Conservation (phyloP, 1,140 invertebrate genomes). For the Heliconius hermathena region DNA sequence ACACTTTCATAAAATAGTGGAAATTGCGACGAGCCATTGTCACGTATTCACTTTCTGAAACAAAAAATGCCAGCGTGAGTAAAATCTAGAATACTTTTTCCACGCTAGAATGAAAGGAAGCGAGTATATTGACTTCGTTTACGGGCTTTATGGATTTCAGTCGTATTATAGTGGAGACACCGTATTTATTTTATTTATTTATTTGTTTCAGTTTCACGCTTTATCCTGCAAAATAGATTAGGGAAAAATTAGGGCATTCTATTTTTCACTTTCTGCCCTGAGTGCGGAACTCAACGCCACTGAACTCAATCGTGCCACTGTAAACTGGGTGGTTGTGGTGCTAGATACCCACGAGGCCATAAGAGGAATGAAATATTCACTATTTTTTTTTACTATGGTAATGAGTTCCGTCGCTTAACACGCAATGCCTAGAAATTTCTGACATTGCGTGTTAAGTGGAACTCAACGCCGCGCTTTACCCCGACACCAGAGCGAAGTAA, state of each 20-base stretch:
- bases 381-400: too few relatives aligned
- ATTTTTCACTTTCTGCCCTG: neutral
- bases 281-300: neutral
- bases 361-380: too few relatives aligned
- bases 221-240: neutral
- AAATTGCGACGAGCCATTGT: neutral
- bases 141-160: neutral
- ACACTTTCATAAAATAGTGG: neutral
- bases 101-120: neutral
- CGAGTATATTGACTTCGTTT: neutral
- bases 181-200: neutral
- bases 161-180: neutral
- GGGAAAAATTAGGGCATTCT: neutral
- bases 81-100: slow-evolving; percentile 3
- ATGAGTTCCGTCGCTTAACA: too few relatives aligned
- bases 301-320: too few relatives aligned
- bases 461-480: neutral
- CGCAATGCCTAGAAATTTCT: too few relatives aligned
- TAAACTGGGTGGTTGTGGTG: too few relatives aligned
- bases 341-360: too few relatives aligned
- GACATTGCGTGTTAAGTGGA: too few relatives aligned
- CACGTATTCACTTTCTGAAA: neutral
- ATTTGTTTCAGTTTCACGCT: neutral
- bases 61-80: neutral
- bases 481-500: neutral